Evolutionary conservation across 2,797 vertebrate genomes (phyloP).

Genomic region (Pogonophryne albipinna): DNA sequence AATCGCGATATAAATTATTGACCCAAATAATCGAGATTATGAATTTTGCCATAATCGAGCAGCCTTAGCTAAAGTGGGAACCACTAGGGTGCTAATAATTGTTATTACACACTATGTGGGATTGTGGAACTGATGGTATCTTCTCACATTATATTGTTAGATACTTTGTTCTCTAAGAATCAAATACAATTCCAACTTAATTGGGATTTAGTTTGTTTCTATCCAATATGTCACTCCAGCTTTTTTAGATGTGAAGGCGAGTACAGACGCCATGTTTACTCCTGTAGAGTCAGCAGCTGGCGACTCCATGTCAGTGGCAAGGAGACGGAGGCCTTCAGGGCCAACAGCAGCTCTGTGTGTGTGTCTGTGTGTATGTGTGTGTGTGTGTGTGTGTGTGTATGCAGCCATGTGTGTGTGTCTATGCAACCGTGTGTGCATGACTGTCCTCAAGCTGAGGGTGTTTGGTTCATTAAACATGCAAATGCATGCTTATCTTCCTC

Average conservation of each 20-base stretch:
- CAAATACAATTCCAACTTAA: too few relatives aligned
- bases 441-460: constrained; percentile 66
- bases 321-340: constrained; percentile 67
- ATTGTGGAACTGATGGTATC: not conserved
- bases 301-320: constrained; percentile 73
- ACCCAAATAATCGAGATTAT: too few relatives aligned
- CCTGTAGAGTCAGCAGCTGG: constrained; percentile 75
- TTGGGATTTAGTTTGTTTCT: constrained; percentile 4
- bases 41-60: too few relatives aligned
- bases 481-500: constrained; percentile 88
- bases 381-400: too few relatives aligned
- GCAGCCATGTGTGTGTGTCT: too few relatives aligned
- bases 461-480: constrained; percentile 85
- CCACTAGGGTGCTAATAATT: not conserved
- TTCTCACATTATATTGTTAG: not conserved
- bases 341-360: constrained; percentile 36
- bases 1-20: too few relatives aligned
- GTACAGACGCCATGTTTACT: constrained; percentile 60
- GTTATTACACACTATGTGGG: not conserved
- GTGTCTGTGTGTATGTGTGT: not conserved
- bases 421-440: constrained; percentile 35
- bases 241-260: constrained; percentile 39
- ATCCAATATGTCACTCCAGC: constrained; percentile 21
- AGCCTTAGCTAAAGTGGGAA: not conserved
- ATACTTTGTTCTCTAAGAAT: too few relatives aligned